A percentile compares a stretch with the other conserved stretches of the same genome.
Evolutionary conservation across 2,797 vertebrate genomes (phyloP).

Genomic region (Acanthurus leucopareius): DNA sequence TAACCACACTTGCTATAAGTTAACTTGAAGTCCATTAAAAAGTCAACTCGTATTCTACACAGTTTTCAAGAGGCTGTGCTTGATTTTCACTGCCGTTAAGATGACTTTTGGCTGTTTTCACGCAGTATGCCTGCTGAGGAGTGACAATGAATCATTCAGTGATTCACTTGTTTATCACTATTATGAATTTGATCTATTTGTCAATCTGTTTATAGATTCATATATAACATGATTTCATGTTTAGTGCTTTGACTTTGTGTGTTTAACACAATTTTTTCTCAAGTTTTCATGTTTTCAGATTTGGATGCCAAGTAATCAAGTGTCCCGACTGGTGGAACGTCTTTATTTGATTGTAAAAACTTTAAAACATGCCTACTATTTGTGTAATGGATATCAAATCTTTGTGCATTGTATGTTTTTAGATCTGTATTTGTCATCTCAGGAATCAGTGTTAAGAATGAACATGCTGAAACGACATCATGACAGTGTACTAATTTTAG

Average conservation of each 20-base stretch:
- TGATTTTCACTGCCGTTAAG: slow-evolving; percentile 52
- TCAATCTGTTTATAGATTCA: slow-evolving; percentile 56
- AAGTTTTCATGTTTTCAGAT: slow-evolving; percentile 34
- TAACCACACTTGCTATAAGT: slow-evolving; percentile 27
- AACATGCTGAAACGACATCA: slow-evolving; percentile 58
- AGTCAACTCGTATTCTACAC: slow-evolving; percentile 32
- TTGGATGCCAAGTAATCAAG: slow-evolving; percentile 44
- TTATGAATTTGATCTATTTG: slow-evolving; percentile 61
- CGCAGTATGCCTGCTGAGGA: slow-evolving; percentile 54
- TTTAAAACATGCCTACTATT: slow-evolving; percentile 59
- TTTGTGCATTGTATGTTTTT: slow-evolving; percentile 57
- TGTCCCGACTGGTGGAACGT: slow-evolving; percentile 39
- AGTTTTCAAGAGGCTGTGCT: slow-evolving; percentile 37
- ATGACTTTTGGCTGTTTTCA: slow-evolving; percentile 62
- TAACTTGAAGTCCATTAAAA: slow-evolving; percentile 46
- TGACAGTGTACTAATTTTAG: slow-evolving; percentile 59
- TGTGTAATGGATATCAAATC: slow-evolving; percentile 43
- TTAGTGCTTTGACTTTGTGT: slow-evolving; percentile 40
- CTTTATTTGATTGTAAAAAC: slow-evolving; percentile 53
- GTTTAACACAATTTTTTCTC: slow-evolving; percentile 46
- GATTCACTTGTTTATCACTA: slow-evolving; percentile 28
- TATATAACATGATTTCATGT: slow-evolving; percentile 44
- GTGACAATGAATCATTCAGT: slow-evolving; percentile 48
- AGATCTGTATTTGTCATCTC: slow-evolving; percentile 74
- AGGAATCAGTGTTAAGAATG: slow-evolving; percentile 75